These are phyloP conservation scores for Acanthaster planci DNA, from an alignment of 35 echinoderm and acorn worm species.

Conservation along the genomic window DNA sequence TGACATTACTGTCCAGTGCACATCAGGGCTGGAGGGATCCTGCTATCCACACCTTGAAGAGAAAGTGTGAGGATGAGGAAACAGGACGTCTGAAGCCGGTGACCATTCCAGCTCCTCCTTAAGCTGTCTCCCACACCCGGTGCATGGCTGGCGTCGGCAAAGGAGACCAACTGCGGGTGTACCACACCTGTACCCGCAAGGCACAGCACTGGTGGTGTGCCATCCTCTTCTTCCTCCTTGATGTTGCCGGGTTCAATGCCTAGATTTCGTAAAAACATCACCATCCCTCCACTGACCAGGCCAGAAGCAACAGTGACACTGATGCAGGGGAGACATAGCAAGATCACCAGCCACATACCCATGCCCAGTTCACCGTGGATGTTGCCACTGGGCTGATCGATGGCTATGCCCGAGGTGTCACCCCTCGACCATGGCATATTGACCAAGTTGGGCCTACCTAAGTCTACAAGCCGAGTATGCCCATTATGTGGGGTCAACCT, in stretches of 20 bases:
- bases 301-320: background rate
- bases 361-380: background rate
- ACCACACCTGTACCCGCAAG: background rate
- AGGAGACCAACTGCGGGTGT: background rate
- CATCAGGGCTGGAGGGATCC: slow-evolving; percentile 24
- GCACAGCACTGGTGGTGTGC: background rate
- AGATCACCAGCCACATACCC: background rate
- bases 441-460: background rate
- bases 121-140: background rate
- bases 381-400: background rate
- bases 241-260: background rate
- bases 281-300: background rate
- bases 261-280: background rate
- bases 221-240: background rate
- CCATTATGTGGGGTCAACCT: background rate
- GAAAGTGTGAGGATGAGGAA: background rate
- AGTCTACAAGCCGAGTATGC: too few species aligned
- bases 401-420: background rate
- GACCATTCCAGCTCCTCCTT: background rate
- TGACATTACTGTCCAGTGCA: slow-evolving; percentile 25
- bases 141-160: background rate
- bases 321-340: background rate
- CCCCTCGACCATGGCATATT: background rate
- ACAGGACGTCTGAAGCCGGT: background rate
- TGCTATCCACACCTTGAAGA: slow-evolving; percentile 12